These are phyloP conservation scores for Pristionchus fissidentatus DNA, from an alignment of 2,888 invertebrate genomes.

Conservation along the genomic window DNA sequence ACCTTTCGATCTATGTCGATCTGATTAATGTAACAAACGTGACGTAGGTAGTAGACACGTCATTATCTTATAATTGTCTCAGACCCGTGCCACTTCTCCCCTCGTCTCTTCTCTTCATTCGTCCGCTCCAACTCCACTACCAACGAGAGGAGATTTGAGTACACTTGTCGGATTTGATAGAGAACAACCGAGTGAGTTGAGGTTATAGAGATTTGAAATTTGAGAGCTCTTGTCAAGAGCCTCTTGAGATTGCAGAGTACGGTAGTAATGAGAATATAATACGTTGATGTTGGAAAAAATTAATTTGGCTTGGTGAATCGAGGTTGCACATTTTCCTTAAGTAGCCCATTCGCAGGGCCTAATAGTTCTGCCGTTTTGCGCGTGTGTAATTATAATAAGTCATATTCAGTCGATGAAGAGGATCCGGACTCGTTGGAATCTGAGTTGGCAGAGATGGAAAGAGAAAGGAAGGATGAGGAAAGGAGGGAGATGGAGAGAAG, in stretches of 20 bases:
- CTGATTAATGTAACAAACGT: too few species aligned
- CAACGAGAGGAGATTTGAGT: conserved; percentile 25
- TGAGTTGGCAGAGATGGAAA: neutral
- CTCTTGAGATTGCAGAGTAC: too few species aligned
- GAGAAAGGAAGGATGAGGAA: neutral
- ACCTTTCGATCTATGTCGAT: too few species aligned
- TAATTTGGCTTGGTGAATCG: too few species aligned
- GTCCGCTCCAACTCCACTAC: conserved; percentile 4
- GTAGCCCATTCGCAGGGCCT: too few species aligned
- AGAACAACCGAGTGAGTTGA: neutral
- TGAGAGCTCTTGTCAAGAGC: too few species aligned
- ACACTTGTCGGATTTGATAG: neutral
- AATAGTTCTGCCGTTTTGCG: too few species aligned
- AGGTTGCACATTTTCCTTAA: too few species aligned
- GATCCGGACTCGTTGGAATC: conserved; percentile 4
- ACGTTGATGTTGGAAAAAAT: neutral
- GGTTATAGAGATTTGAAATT: too few species aligned
- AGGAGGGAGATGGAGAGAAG: neutral
- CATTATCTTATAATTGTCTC: neutral
- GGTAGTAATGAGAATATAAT: too few species aligned
- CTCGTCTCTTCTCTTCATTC: conserved; percentile 2
- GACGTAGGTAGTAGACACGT: too few species aligned
- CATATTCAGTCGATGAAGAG: conserved; percentile 6
- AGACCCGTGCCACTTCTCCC: conserved; percentile 12
- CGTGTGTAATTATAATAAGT: neutral